Base-by-base conservation (phyloP, 2,797 vertebrate genomes). In the Protonibea diacanthus region DNA sequence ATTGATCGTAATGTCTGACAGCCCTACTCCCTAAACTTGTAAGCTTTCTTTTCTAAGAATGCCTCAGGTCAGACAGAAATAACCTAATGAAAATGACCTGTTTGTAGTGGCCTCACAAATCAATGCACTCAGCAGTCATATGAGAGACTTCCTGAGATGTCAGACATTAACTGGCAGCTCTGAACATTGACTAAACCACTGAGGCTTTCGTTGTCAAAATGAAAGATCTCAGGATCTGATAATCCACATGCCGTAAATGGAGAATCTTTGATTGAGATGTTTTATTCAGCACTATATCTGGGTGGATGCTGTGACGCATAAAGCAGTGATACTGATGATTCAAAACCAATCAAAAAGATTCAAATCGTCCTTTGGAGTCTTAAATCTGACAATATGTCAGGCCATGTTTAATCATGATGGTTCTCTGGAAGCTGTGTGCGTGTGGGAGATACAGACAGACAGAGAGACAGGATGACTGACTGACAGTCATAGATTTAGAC, bases 1-100 rank as follows among this genome's bases (percentile, higher is more conserved):
- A 92, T 92, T 83, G 81, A 93, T 91, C 49, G 47, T 69, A 63
- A 76, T 76, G 44, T 76, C 76, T 83, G 83, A 87, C 83, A 81
- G 61, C 17, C 68, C 69, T 65, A 48, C 88, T 88, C 82, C 83
- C 83, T 81, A 71, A 87, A 86, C 74, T 82, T 61, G 45, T 83
- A 74, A 84, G 44, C 57, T 40, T 40, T 48, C 44, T 63, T 64
- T 78, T 75, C 53, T 49, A 48, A 70, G 67, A 84, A 81, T 65
- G 66, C 80, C 81, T 87, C 62, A 6, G 72, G 86, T 85, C 55
- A 61, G 45, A 67, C 38, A 61, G 77, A 69, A 75, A 81, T 51
- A 81, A 79, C 65, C 64, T 3, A 85, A 88, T 79, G 71, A 75
- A 81, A 86, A 83, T 77, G 18, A 71, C 47, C 69, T 57, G 44